These are phyloP conservation scores for Scophthalmus maximus DNA, from an alignment of 2,113 vertebrate species.

Conservation along the genomic window DNA sequence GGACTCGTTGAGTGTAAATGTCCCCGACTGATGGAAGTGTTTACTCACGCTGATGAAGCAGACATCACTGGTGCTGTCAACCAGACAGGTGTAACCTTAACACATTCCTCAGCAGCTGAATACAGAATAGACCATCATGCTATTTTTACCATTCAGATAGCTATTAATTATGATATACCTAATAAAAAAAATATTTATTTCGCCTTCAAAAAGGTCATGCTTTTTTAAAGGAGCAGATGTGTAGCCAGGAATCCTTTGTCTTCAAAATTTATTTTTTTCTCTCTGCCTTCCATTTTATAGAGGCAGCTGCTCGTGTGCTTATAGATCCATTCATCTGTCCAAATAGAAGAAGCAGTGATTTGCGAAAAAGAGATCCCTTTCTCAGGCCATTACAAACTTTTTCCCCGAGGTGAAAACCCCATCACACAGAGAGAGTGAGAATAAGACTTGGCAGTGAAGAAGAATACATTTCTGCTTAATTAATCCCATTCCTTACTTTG, in stretches of 20 bases:
- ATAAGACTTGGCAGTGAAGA: conserved; percentile 79
- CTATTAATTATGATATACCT: conserved; percentile 16
- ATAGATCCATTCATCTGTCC: conserved; percentile 63
- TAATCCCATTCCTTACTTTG: conserved; percentile 85
- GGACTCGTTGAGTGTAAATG: conserved; percentile 33
- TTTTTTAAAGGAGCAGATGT: conserved; percentile 46
- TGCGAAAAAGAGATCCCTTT: conserved; percentile 66
- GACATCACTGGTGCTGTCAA: conserved; percentile 16
- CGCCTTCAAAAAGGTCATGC: conserved; percentile 42
- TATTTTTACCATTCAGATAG: not conserved
- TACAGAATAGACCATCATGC: not conserved
- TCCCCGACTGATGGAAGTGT: conserved; percentile 35
- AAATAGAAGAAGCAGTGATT: conserved; percentile 54
- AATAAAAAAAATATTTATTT: conserved; percentile 41
- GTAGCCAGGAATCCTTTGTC: conserved; percentile 48
- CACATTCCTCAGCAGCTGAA: conserved; percentile 11
- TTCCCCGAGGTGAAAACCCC: conserved; percentile 72
- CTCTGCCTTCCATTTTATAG: conserved; percentile 54
- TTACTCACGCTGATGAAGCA: conserved; percentile 33
- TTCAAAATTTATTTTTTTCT: conserved; percentile 36
- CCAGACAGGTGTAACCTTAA: not conserved
- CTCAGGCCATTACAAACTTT: conserved; percentile 74
- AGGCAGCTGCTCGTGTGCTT: conserved; percentile 52
- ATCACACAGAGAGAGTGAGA: conserved; percentile 70
- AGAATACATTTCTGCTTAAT: conserved; percentile 86